Percentiles rank a stretch among this genome's conserved stretches.
phyloP scores from a whole-genome alignment of 2,113 vertebrate genomes.

The Clarias magur region DNA sequence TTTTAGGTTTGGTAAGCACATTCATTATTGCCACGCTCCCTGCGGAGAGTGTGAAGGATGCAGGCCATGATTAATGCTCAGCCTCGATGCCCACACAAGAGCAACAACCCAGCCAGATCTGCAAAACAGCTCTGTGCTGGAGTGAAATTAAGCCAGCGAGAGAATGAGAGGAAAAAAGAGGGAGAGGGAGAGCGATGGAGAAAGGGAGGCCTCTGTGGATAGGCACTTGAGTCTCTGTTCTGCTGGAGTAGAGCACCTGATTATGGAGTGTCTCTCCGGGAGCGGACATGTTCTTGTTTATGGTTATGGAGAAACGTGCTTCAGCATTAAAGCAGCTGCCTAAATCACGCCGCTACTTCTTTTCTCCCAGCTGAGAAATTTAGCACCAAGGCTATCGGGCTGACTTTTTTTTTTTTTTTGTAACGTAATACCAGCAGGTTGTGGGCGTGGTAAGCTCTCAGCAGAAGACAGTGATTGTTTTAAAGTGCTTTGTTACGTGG shows the following conservation, averaged over 20 bases:
- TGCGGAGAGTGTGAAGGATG: conserved; percentile 43
- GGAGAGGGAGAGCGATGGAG: conserved; percentile 22
- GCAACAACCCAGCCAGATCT: conserved; percentile 48
- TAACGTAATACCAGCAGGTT: conserved; percentile 12
- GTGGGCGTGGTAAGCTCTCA: conserved; percentile 13
- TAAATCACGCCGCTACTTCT: conserved; percentile 37
- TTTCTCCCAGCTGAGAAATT: conserved; percentile 40
- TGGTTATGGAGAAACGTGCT: conserved; percentile 56
- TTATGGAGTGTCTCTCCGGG: conserved; percentile 48
- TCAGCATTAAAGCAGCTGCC: conserved; percentile 55
- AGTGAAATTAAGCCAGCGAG: conserved; percentile 26
- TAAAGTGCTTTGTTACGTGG: conserved; percentile 28
- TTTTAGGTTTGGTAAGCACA: conserved; percentile 46
- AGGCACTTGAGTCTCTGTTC: conserved; percentile 49
- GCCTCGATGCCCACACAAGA: conserved; percentile 52
- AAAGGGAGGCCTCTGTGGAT: conserved; percentile 19
- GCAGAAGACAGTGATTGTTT: conserved; percentile 25
- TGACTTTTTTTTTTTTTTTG: background rate
- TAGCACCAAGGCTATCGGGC: conserved; percentile 12
- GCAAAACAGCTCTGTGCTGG: conserved; percentile 27
- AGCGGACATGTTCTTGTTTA: conserved; percentile 57
- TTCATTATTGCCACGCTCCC: conserved; percentile 50
- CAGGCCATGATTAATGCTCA: conserved; percentile 54
- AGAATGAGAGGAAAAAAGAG: conserved; percentile 20
- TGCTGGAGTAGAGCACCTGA: conserved; percentile 54